Evolutionary conservation across 2,888 invertebrate species (phyloP).

Genomic region (Calameuta filiformis): DNA sequence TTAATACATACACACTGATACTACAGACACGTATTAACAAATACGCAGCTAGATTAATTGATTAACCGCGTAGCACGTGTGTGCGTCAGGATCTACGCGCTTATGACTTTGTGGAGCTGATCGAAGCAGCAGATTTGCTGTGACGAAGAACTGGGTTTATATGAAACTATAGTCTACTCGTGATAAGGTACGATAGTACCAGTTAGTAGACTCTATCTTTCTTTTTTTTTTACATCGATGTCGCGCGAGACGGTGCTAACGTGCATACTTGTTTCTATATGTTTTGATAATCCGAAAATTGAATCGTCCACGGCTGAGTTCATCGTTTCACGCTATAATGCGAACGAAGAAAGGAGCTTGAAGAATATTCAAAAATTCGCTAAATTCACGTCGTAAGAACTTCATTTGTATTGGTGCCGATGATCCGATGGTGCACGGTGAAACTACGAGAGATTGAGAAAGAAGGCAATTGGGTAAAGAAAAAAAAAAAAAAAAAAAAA

Average conservation of each 20-base stretch:
- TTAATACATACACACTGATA: background rate
- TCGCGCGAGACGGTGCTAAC: background rate
- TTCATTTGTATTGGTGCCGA: background rate
- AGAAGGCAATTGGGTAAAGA: too few species aligned
- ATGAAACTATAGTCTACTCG: background rate
- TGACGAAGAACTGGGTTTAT: background rate
- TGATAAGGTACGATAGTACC: background rate
- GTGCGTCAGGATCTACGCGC: background rate
- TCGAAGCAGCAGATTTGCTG: background rate
- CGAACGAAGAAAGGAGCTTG: background rate
- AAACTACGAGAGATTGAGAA: background rate
- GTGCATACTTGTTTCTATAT: background rate
- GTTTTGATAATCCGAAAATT: background rate
- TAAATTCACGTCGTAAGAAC: background rate
- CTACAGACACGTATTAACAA: background rate
- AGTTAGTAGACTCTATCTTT: background rate
- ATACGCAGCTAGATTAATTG: background rate
- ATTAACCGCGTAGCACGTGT: background rate
- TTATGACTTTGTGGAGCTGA: background rate
- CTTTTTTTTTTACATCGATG: background rate
- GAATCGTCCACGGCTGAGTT: background rate
- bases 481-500: too few species aligned
- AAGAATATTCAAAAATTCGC: background rate
- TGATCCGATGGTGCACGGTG: background rate
- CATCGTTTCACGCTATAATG: background rate